A percentile compares a stretch with the other conserved stretches of the same genome.
phyloP scores from a whole-genome alignment of 2,888 invertebrate genomes.

The Polia nebulosa region DNA sequence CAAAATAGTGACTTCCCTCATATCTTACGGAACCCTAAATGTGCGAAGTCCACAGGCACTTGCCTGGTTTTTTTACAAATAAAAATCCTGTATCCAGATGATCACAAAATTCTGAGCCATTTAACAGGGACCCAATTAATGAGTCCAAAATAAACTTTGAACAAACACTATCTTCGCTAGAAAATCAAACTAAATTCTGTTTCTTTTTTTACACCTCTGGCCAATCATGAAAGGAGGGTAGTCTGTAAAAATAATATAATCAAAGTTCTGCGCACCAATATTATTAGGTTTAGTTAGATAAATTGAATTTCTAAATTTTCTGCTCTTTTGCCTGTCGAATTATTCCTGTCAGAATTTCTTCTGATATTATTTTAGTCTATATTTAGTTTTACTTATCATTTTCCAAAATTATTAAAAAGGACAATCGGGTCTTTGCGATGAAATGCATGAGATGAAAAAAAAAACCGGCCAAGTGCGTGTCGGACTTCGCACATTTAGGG shows the following conservation, averaged over 20 bases:
- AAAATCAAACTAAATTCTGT: conserved; percentile 10
- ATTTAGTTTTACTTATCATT: background rate
- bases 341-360: conserved; percentile 12
- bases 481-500: too few relatives aligned
- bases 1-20: too few relatives aligned
- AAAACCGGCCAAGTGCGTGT: too few relatives aligned
- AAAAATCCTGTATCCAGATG: background rate
- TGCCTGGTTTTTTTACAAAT: too few relatives aligned
- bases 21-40: too few relatives aligned
- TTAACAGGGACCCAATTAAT: background rate
- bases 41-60: too few relatives aligned
- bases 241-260: conserved; percentile 31
- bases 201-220: background rate
- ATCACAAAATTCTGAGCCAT: background rate
- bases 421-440: background rate
- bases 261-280: conserved; percentile 24
- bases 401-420: background rate
- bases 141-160: background rate
- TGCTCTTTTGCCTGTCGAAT: conserved; percentile 16
- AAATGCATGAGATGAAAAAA: conserved; percentile 2
- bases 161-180: background rate
- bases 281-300: conserved; percentile 48
- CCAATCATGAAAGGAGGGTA: conserved; percentile 19
- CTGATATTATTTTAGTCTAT: conserved; percentile 22
- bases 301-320: conserved; percentile 50